Conservation (phyloP, 2,888 invertebrate genomes). For the Euplexia lucipara region DNA sequence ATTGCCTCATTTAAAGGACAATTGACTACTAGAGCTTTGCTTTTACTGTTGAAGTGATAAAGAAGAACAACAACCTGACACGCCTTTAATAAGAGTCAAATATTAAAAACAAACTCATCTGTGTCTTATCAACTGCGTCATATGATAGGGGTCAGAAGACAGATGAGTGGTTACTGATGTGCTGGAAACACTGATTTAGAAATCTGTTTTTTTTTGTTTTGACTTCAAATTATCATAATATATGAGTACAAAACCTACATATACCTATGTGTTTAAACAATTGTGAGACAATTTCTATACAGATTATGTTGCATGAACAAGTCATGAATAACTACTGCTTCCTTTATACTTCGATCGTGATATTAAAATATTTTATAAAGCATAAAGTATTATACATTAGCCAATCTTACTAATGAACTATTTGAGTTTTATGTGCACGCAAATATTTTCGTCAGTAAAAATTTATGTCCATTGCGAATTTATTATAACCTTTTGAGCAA, state of each 20-base stretch:
- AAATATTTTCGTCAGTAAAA: not conserved
- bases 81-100: slow-evolving; percentile 3
- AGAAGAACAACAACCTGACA: slow-evolving; percentile 11
- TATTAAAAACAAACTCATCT: slow-evolving; percentile 24
- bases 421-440: not conserved
- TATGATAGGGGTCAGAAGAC: slow-evolving; percentile 6
- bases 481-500: slow-evolving; percentile 10
- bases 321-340: too few relatives aligned
- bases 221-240: not conserved
- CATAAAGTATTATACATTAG: not conserved
- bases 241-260: too few relatives aligned
- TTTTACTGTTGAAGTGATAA: slow-evolving; percentile 10
- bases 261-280: too few relatives aligned
- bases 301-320: too few relatives aligned
- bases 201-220: not conserved
- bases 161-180: slow-evolving; percentile 11
- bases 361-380: too few relatives aligned
- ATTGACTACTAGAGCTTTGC: not conserved
- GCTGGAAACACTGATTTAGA: slow-evolving; percentile 9
- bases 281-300: too few relatives aligned
- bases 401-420: not conserved
- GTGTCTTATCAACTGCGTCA: slow-evolving; percentile 21
- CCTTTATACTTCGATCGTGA: too few relatives aligned
- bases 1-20: slow-evolving; percentile 5
- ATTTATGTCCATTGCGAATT: slow-evolving; percentile 11